phyloP scores from a whole-genome alignment of 2,888 invertebrate species.

The Sepioteuthis lessoniana region DNA sequence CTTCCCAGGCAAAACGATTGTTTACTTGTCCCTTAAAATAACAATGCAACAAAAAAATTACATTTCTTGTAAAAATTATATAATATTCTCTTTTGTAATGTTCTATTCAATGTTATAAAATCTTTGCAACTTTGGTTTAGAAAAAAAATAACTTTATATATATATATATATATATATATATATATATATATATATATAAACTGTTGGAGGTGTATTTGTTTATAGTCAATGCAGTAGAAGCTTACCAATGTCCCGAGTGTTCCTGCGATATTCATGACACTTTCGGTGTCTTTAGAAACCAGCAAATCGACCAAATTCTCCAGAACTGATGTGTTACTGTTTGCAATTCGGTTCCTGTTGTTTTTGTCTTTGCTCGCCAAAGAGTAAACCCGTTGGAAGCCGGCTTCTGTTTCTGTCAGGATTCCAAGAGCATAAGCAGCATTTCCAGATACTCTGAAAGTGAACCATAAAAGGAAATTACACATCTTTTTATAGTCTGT shows the following conservation, averaged over 20 bases:
- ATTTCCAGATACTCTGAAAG: constrained; percentile 73
- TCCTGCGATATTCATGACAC: constrained; percentile 76
- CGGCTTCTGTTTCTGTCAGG: constrained; percentile 73
- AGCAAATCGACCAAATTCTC: constrained; percentile 72
- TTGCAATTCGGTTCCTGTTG: constrained; percentile 51
- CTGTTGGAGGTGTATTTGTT: no score
- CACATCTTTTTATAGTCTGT: background rate
- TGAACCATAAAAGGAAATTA: constrained; percentile 24
- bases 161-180: no score
- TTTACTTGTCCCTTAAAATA: no score
- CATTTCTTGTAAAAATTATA: no score
- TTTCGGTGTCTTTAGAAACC: constrained; percentile 73
- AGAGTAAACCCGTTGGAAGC: constrained; percentile 69
- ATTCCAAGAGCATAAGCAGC: constrained; percentile 75
- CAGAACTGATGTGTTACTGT: constrained; percentile 63
- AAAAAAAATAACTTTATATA: no score
- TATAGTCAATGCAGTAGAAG: background rate
- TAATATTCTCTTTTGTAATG: no score
- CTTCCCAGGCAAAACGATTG: no score
- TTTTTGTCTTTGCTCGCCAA: constrained; percentile 62
- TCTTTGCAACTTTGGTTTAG: no score
- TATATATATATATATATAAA: no score
- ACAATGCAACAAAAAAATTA: no score
- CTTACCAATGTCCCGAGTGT: constrained; percentile 74
- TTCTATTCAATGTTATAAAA: no score